Evolutionary conservation across 30 jellyfish, hydroid and myxozoan species (phyloP), one percentile per base, ranked within the genome.

Genomic region (Hydractinia symbiolongicarpus): DNA sequence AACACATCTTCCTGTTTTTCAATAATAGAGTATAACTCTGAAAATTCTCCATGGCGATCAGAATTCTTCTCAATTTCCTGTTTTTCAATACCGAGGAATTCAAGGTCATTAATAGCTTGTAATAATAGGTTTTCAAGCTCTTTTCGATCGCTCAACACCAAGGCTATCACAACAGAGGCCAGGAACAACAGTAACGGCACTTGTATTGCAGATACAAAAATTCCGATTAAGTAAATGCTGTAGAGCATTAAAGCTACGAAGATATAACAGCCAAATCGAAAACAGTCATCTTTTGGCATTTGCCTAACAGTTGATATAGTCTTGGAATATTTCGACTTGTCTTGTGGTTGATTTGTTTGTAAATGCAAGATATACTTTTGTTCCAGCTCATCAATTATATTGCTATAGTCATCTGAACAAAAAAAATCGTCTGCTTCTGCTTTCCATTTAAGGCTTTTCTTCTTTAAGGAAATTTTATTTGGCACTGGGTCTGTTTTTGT

Each of bases 1-100:
- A 64, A 64, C 9, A 64, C 74, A 13, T 64, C 74, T 64, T 64
- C 74, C 17, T 64, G 74, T 13, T 64, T 64, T 51, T 64, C 74
- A 13, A 64, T 64, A 64, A 64, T 64, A 9, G 74, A 64, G 4
- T 6, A 64, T 13, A 64, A 64, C 17, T 64, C 74, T 7, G 74
- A 64, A 64, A 64, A 64, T 64, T 64, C 74, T 13, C 52, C 40
- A 13, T 64, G 74, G 52, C 40, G 74, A n/a, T 64, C 74, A 8
- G 16, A 6, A 7, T n/a, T 1, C 19, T 64, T 64, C 44, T 30
- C 44, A 30, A 30, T 30, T 30, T 30, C 44, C 44, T 30, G 44
- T 2, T 30, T 30, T 30, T 30, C 44, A 30, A 30, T 30, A 2
- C 44, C 44, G 44, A 30, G 44, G 2, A 30, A 30, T 30, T 30